These are phyloP conservation scores for Halocynthia roretzi DNA, from an alignment of 23 tunicate species.

Conservation along the genomic window DNA sequence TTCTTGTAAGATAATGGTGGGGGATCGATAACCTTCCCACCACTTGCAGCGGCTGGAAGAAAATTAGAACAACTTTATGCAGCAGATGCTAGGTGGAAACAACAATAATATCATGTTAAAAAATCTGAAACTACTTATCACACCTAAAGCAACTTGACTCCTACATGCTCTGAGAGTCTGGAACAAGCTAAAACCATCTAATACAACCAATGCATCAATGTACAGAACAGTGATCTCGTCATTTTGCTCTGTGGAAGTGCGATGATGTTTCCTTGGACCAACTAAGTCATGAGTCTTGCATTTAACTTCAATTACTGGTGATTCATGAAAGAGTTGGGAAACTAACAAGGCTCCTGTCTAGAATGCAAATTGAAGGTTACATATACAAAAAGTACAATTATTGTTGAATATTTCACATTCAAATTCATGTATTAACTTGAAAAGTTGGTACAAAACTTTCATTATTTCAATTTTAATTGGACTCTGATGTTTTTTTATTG, in stretches of 20 bases:
- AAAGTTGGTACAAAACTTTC: too few species aligned
- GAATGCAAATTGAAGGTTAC: too few species aligned
- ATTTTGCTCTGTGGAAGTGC: slow-evolving; percentile 15
- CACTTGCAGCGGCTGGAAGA: slow-evolving; percentile 62
- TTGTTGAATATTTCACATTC: not conserved
- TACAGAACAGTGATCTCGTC: slow-evolving; percentile 73
- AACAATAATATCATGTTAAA: too few species aligned
- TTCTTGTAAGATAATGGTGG: slow-evolving; percentile 80
- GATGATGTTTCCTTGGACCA: not conserved
- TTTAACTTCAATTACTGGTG: slow-evolving; percentile 38
- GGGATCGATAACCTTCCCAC: slow-evolving; percentile 39
- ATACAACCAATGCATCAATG: slow-evolving; percentile 30
- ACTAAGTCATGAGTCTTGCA: slow-evolving; percentile 34
- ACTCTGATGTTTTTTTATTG: too few species aligned
- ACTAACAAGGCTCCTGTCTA: slow-evolving; percentile 49
- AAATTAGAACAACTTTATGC: too few species aligned
- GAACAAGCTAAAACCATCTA: slow-evolving; percentile 80
- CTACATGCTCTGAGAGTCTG: slow-evolving; percentile 80
- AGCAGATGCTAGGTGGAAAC: not conserved
- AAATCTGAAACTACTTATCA: not conserved
- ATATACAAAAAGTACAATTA: too few species aligned
- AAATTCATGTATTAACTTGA: not conserved
- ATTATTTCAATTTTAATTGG: too few species aligned
- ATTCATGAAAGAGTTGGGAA: slow-evolving; percentile 56
- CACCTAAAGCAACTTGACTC: slow-evolving; percentile 69